Evolutionary conservation across 2,888 invertebrate genomes (phyloP), one percentile per base, ranked within the genome.

Genomic region (Drosophila mulleri): DNA sequence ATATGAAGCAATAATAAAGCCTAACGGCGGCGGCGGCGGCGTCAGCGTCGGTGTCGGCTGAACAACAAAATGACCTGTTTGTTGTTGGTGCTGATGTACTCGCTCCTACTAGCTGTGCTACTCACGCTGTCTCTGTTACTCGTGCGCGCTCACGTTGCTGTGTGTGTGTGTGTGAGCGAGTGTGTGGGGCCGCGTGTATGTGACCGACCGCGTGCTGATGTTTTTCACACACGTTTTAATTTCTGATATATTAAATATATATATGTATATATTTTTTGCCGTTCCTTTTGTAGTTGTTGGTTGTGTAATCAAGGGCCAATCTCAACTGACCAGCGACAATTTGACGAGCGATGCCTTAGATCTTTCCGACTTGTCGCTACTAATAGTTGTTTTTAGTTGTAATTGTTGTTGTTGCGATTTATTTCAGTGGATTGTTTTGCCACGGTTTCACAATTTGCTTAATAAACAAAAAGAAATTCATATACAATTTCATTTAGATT

Each of bases 361-460:
- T 48, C 14, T 76, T 64, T 42, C 35, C 35, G 23, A 35, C 26
- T 53, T 62, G 18, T 56, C 53, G 47, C 39, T 37, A 20, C 18
- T 39, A 11, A 9, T 37, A 39, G 14, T 37, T 37, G 37, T 14
- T 14, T 14, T 39, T 39, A 39, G 41, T 41, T 41, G n/a, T 44
- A 12, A 11, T 26, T 67, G 45, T 68, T 63, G 47, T 48, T 71
- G 47, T 41, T 39, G 35, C 3, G 18, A 35, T 63, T 58, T 44
- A 45, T 57, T 74, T 39, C 11, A 39, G 59, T 72, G 62, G 42
- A 70, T 74, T 74, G 58, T 48, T 67, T 75, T 67, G 67, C 79
- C 72, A 75, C 78, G 76, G 79, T 75, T 72, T 79, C 68, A 79
- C 78, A 72, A 75, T 35, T 72, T 64, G 75, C 79, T 75, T 78